Evolutionary conservation across 1,140 invertebrate genomes (phyloP).

Genomic region (Dendrolimus kikuchii): DNA sequence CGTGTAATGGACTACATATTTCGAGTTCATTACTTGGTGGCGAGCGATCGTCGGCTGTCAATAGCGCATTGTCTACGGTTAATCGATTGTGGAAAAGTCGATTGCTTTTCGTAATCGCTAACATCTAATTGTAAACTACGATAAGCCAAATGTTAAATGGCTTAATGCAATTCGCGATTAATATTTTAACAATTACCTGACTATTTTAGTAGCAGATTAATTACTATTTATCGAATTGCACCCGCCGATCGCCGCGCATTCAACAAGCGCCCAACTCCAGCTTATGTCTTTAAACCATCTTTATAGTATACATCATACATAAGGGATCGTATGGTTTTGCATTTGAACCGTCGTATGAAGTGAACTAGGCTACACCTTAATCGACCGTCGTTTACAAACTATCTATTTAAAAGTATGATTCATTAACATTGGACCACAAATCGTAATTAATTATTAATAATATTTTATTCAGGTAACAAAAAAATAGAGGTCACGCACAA

Average conservation of each 20-base stretch:
- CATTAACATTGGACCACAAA: slow-evolving; percentile 70
- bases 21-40: too few relatives aligned
- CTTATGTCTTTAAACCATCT: slow-evolving; percentile 4
- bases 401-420: slow-evolving; percentile 69
- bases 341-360: slow-evolving; percentile 29
- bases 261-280: not conserved
- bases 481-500: slow-evolving; percentile 44
- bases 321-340: slow-evolving; percentile 30
- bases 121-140: too few relatives aligned
- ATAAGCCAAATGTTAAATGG: too few relatives aligned
- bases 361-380: slow-evolving; percentile 44
- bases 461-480: slow-evolving; percentile 71
- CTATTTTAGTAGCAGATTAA: too few relatives aligned
- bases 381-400: slow-evolving; percentile 45
- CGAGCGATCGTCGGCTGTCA: too few relatives aligned
- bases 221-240: too few relatives aligned
- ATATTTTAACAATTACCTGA: slow-evolving; percentile 8
- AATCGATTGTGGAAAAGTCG: too few relatives aligned
- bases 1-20: not conserved
- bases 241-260: slow-evolving; percentile 5
- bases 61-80: too few relatives aligned
- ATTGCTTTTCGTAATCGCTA: too few relatives aligned
- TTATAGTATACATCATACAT: slow-evolving; percentile 18
- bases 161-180: slow-evolving; percentile 5
- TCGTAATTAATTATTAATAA: slow-evolving; percentile 68